A percentile compares a stretch with the other conserved stretches of the same genome.
phyloP scores from a whole-genome alignment of 2,888 invertebrate species.

The Coenonympha glycerion region DNA sequence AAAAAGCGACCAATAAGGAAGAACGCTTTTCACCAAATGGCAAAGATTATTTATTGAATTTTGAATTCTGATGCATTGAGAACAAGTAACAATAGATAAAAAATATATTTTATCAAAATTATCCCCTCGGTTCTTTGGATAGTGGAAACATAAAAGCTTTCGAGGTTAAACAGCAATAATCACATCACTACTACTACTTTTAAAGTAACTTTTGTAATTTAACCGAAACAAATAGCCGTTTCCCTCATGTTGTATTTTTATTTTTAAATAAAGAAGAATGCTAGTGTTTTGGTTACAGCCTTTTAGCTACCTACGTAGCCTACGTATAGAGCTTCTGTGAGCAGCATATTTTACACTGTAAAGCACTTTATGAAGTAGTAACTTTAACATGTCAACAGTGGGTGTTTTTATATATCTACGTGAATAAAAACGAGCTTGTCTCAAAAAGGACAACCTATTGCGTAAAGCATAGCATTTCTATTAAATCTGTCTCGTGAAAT shows the following conservation, averaged over 20 bases:
- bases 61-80: no score
- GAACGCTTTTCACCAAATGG: background rate
- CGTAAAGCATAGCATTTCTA: no score
- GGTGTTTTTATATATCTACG: background rate
- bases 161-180: no score
- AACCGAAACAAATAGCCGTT: background rate
- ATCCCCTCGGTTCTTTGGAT: no score
- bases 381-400: conserved; percentile 6
- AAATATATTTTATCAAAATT: no score
- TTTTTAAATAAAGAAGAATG: background rate
- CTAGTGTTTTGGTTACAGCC: background rate
- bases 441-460: conserved; percentile 1
- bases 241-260: background rate
- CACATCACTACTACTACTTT: no score
- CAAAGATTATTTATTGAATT: no score
- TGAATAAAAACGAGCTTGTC: conserved; percentile 2
- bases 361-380: background rate
- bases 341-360: background rate
- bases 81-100: no score
- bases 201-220: background rate
- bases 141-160: no score
- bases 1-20: background rate
- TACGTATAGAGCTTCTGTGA: background rate
- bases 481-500: no score
- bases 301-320: background rate